Evolutionary conservation across 1,140 invertebrate genomes (phyloP), one percentile per base, ranked within the genome.

Genomic region (Calosoma granatense): DNA sequence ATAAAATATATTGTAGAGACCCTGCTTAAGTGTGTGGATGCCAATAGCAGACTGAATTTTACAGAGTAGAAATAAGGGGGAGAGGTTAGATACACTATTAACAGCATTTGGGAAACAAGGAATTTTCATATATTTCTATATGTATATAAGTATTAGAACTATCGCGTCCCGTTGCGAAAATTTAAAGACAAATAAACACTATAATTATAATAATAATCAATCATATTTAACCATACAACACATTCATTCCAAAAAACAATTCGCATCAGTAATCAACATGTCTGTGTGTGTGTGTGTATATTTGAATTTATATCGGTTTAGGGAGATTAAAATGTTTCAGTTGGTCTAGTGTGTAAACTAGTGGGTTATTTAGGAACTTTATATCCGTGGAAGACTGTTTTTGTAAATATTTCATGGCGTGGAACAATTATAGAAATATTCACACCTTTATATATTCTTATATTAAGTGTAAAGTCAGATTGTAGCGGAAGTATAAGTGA

Each of bases 301-400:
- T 36, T 36, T n/a, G 26, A 9, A 36, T 36, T 36, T 36, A 12
- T 9, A 12, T 47, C 15, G 41, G 6, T 4, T 47, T 17, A 47
- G 9, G 41, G 41, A 47, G 41, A 47, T 47, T 47, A 47, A 47
- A 47, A 36, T n/a, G n/a, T 36, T 47, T 47, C 15, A 47, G 41
- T 47, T 47, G 15, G 17, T 47, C 41, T 17, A 47, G 41, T 47
- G 9, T 12, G 26, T n/a, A n/a, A 47, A 47, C 41, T 61, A 58
- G 55, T n/a, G n/a, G n/a, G n/a, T n/a, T n/a, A 19, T 53, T 59
- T 59, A 62, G 61, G 58, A 63, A 61, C 57, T 60, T 57, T 54
- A 59, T 56, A 58, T 57, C 59, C 60, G 57, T 64, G 63, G 63
- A 64, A 64, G 63, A 64, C 63, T 59, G 60, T 57, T 62, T 53